Evolutionary conservation across 1,140 invertebrate genomes (phyloP), one percentile per base, ranked within the genome.

Genomic region (Colletes gigas): DNA sequence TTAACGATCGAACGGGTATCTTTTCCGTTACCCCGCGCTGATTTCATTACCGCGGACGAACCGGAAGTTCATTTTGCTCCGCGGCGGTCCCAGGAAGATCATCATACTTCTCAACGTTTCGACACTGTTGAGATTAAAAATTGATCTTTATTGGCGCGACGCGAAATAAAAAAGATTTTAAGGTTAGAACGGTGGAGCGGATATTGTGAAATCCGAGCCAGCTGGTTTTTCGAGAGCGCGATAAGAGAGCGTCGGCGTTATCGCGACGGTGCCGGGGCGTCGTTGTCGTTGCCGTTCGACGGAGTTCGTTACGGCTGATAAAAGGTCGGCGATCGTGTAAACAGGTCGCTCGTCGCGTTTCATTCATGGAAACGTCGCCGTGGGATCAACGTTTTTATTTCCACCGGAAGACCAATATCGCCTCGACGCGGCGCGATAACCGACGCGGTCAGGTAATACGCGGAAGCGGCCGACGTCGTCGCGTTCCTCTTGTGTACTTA

Each of bases 331-430:
- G 78, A 44, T 66, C 75, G n/a, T 81, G 82, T 84, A 81, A 85
- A 55, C 59, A 66, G 77, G 44, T 62, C 7, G 60, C 68, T 67
- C 74, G 83, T 60, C 72, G 70, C 71, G 82, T 82, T 87, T 88
- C 86, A 88, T 88, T 88, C 86, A 88, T 88, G 77, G 86, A 78
- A 85, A 78, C 76, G 73, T 17, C 67, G 70, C 19, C 52, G 52
- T 54, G 30, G 19, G 14, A 50, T 50, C 82, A 59, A 57, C 71
- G 73, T 78, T 87, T 83, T 84, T 81, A 79, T 83, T 81, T 85
- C 70, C 77, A 77, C n/a, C 78, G 78, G 69, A 81, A 78, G 85
- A 77, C 87, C 83, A 82, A 87, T 87, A 88, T 67, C 70, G 79
- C 21, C 21, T 17, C 19, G 44, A 3, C 50, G 8, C 10, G 12